Evolutionary conservation across 2,797 vertebrate genomes (phyloP).

Genomic region (Peromyscus eremicus): DNA sequence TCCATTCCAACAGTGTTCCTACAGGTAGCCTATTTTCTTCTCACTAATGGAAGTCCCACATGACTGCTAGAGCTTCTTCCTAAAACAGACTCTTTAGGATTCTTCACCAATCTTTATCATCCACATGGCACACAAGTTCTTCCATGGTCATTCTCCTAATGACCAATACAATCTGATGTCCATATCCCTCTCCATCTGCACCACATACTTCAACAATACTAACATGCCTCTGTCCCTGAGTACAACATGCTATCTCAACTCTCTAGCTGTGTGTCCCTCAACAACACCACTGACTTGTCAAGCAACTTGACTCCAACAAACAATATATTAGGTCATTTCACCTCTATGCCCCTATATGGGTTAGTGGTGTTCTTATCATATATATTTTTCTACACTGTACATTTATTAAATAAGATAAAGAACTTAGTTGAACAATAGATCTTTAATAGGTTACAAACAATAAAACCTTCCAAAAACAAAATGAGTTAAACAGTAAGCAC

Average conservation of each 20-base stretch:
- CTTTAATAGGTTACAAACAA: conserved; percentile 48
- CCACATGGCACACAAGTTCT: not conserved
- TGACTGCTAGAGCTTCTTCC: not conserved
- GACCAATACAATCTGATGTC: not conserved
- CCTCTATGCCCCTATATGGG: not conserved
- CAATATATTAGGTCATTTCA: conserved; percentile 1
- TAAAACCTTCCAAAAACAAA: conserved; percentile 4
- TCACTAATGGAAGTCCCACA: not conserved
- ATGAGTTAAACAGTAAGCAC: not conserved
- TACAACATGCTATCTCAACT: not conserved
- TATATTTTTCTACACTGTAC: conserved; percentile 8
- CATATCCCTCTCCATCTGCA: not conserved
- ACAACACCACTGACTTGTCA: not conserved
- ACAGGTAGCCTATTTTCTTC: not conserved
- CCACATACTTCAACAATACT: not conserved
- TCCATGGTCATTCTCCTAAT: not conserved
- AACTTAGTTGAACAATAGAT: not conserved
- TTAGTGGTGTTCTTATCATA: not conserved
- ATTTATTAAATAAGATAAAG: conserved; percentile 38
- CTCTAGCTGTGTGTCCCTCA: not conserved
- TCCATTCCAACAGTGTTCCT: not conserved
- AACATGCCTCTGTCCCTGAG: not conserved
- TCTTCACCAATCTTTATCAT: not conserved
- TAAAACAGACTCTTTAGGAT: not conserved
- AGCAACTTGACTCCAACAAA: conserved; percentile 11